phyloP scores from a whole-genome alignment of 2,888 invertebrate species.

The Calephelis perditalis region DNA sequence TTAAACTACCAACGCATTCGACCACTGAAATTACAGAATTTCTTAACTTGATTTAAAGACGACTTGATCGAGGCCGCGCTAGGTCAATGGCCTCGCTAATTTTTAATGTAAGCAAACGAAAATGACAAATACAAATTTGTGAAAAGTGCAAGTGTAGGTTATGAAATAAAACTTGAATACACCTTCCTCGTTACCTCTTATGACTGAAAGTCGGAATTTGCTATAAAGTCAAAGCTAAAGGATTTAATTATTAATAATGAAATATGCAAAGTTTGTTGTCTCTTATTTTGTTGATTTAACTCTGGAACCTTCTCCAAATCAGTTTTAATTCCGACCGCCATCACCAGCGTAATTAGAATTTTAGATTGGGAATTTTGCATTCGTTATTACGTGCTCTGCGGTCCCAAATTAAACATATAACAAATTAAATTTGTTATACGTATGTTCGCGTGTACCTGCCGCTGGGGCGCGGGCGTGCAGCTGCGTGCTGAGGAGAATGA shows the following conservation, averaged over 20 bases:
- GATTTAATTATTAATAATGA: conserved; percentile 59
- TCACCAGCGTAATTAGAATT: conserved; percentile 59
- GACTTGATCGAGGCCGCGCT: no score
- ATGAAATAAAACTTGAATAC: no score
- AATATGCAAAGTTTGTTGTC: conserved; percentile 71
- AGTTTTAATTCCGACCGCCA: conserved; percentile 42
- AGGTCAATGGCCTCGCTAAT: no score
- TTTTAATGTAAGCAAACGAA: no score
- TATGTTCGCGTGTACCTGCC: conserved; percentile 24
- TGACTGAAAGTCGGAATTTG: conserved; percentile 33
- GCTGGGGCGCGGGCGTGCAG: conserved; percentile 33
- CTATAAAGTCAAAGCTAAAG: conserved; percentile 48
- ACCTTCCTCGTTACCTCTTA: no score
- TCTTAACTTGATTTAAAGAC: no score
- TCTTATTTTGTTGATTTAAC: conserved; percentile 60
- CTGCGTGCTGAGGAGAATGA: conserved; percentile 45
- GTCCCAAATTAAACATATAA: conserved; percentile 30
- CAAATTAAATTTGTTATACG: conserved; percentile 40
- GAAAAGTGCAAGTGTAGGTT: no score
- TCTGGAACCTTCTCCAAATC: conserved; percentile 36
- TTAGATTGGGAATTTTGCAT: conserved; percentile 64
- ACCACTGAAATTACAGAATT: no score
- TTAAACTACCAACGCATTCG: no score
- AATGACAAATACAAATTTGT: no score
- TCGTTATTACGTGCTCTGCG: conserved; percentile 39